Evolutionary conservation across 2,888 invertebrate genomes (phyloP).

Genomic region (Alcis repandata): DNA sequence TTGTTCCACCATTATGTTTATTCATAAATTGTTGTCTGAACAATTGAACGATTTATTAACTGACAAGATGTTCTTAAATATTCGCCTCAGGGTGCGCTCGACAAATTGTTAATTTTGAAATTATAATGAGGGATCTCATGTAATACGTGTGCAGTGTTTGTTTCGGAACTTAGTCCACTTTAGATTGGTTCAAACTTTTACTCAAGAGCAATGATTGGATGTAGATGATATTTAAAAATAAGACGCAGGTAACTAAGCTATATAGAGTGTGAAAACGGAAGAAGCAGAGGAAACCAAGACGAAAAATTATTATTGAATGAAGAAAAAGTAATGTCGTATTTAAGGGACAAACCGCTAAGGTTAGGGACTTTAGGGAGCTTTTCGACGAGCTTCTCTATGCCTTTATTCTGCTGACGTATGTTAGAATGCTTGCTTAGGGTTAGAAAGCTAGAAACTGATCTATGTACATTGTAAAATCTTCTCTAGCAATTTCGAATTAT

Average conservation of each 20-base stretch:
- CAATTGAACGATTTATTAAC: conserved; percentile 71
- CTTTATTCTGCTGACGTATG: too few relatives aligned
- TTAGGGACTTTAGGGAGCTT: too few relatives aligned
- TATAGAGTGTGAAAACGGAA: too few relatives aligned
- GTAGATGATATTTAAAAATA: too few relatives aligned
- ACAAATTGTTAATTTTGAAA: conserved; percentile 67
- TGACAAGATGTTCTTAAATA: conserved; percentile 64
- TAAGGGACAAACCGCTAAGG: background rate
- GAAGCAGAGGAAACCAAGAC: too few relatives aligned
- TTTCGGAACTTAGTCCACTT: background rate
- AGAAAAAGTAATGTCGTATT: background rate
- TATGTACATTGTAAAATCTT: too few relatives aligned
- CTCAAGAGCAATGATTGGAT: background rate
- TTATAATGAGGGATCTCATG: conserved; percentile 52
- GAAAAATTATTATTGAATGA: background rate
- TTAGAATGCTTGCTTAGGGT: too few relatives aligned
- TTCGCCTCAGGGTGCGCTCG: conserved; percentile 54
- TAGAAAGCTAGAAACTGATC: background rate
- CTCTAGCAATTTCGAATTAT: too few relatives aligned
- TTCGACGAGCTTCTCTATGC: too few relatives aligned
- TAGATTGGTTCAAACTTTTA: background rate
- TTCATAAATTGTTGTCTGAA: conserved; percentile 44
- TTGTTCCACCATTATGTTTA: conserved; percentile 65
- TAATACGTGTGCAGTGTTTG: conserved; percentile 14
- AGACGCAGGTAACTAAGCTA: too few relatives aligned